phyloP scores from a whole-genome alignment of 2,888 invertebrate species.

The Aphodius granarius region DNA sequence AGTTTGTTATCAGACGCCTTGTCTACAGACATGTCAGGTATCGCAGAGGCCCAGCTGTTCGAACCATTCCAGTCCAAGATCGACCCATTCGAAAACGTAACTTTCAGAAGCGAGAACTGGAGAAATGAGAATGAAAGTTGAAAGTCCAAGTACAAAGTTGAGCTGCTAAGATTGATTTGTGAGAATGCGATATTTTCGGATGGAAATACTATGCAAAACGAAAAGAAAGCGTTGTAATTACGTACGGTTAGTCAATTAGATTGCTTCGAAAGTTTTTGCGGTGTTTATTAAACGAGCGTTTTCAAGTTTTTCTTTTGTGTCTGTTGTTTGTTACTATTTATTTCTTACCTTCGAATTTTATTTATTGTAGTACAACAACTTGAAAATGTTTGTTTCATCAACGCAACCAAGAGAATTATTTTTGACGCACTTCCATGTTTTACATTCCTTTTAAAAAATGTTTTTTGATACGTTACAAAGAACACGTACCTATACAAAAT shows the following conservation, averaged over 20 bases:
- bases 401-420: not conserved
- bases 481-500: not conserved
- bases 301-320: not conserved
- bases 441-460: not conserved
- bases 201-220: not conserved
- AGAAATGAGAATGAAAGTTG: not conserved
- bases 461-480: not conserved
- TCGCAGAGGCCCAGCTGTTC: slow-evolving; percentile 21
- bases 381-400: not conserved
- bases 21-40: slow-evolving; percentile 22
- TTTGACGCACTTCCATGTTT: not conserved
- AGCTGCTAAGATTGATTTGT: not conserved
- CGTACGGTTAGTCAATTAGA: not conserved
- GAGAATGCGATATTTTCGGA: not conserved
- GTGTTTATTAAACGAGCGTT: not conserved
- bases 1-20: slow-evolving; percentile 72
- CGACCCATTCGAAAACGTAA: slow-evolving; percentile 10
- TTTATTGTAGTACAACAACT: not conserved
- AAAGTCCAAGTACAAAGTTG: not conserved
- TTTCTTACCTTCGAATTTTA: not conserved
- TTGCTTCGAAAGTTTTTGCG: not conserved
- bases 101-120: slow-evolving; percentile 1
- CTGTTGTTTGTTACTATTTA: not conserved
- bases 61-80: slow-evolving; percentile 26
- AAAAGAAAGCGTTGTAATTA: not conserved